Evolutionary conservation across 2,888 invertebrate species (phyloP), one percentile per base, ranked within the genome.

Genomic region (Lasioglossum oenotherae): DNA sequence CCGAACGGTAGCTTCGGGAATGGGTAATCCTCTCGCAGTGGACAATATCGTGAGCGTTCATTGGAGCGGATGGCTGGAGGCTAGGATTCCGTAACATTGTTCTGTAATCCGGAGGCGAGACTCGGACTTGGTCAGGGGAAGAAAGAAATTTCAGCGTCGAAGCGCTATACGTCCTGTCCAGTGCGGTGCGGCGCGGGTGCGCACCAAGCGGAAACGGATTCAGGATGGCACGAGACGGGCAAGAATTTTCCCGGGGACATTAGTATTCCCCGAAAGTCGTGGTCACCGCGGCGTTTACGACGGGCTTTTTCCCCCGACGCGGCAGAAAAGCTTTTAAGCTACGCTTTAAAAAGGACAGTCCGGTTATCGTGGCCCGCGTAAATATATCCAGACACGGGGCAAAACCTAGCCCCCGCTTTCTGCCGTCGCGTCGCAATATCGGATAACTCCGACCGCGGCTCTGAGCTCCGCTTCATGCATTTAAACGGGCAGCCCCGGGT

Each of bases 331-430:
- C 92, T 92, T 92, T 93, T 92, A 91, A 93, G 91, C 92, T 84
- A 78, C 84, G 90, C 90, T 90, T 91, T 89, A 90, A 90, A 92
- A 91, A 89, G 86, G 86, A 81, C 91, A 90, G 92, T 90, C 92
- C 90, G 91, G 92, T 93, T 93, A 93, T 93, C 92, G 92, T 88
- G 88, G 88, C 44, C 77, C 91, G 90, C 91, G 92, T 92, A 93
- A 93, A 93, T 93, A 93, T 90, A 89, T 90, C 89, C 79, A 80
- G 90, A 89, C 87, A 74, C 87, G 84, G 71, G 73, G 82, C 82
- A 78, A 83, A 81, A 87, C 77, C 88, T 80, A 78, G 72, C 49
- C 49, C 49, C 49, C 77, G 83, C 67, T 83, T 88, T 80, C 80
- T 78, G 85, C 79, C 49, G 49, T 53, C 78, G 87, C 49, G 49